Evolutionary conservation across 2,888 invertebrate species (phyloP).

Genomic region (Marasmarcha lunaedactyla): DNA sequence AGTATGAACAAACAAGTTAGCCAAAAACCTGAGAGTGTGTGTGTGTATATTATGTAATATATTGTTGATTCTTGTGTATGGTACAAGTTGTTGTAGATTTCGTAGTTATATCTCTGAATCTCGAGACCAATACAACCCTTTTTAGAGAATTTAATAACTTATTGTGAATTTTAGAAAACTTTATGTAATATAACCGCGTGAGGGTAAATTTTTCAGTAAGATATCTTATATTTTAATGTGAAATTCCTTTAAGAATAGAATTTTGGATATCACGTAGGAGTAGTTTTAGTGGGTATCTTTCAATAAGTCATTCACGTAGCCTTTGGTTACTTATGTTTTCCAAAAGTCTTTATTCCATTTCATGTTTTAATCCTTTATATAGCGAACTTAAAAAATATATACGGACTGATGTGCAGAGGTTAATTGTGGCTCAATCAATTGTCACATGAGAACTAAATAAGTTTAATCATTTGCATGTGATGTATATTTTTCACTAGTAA

Average conservation of each 20-base stretch:
- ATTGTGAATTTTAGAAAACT: conserved; percentile 56
- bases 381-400: too few species aligned
- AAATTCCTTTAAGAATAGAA: neutral
- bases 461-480: too few species aligned
- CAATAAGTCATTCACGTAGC: too few species aligned
- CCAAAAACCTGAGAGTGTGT: conserved; percentile 5
- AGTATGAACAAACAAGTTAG: conserved; percentile 2
- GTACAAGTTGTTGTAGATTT: conserved; percentile 42
- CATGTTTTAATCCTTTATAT: too few species aligned
- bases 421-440: too few species aligned
- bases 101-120: conserved; percentile 47
- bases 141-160: conserved; percentile 52
- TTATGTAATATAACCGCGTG: conserved; percentile 39
- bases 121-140: conserved; percentile 62
- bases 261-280: neutral
- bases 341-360: too few species aligned
- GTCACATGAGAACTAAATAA: too few species aligned
- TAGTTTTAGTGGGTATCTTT: neutral
- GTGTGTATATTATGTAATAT: conserved; percentile 17
- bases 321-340: too few species aligned
- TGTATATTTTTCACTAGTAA: too few species aligned
- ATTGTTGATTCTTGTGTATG: conserved; percentile 47
- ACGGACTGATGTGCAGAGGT: too few species aligned
- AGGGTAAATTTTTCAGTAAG: conserved; percentile 36
- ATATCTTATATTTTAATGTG: conserved; percentile 56